A percentile compares a stretch with the other conserved stretches of the same genome.
Conservation (phyloP, 2,888 invertebrate genomes). For the Drepana falcataria region DNA sequence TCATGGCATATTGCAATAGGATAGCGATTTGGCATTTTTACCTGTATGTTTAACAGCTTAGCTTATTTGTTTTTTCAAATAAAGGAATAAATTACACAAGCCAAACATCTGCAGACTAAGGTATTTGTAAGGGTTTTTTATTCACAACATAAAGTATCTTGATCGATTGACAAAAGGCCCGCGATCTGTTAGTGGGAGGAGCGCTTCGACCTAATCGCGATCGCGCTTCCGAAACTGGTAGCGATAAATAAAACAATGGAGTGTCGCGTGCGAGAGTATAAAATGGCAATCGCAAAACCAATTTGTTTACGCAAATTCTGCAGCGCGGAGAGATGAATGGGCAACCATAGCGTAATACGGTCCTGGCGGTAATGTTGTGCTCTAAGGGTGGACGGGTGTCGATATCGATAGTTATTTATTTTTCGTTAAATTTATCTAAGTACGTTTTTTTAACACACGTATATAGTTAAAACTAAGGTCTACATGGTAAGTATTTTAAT, state of each 20-base stretch:
- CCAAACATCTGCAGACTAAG: too few species aligned
- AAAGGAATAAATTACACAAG: too few species aligned
- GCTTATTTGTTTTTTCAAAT: too few species aligned
- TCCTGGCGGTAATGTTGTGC: slow-evolving; percentile 53
- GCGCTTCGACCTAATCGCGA: slow-evolving; percentile 72
- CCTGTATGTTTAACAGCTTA: too few species aligned
- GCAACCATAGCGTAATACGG: slow-evolving; percentile 75
- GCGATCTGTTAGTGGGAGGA: slow-evolving; percentile 62
- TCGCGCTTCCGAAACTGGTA: slow-evolving; percentile 70
- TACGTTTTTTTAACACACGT: not conserved
- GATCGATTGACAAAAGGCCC: slow-evolving; percentile 64
- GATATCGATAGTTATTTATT: slow-evolving; percentile 21
- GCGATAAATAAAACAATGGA: slow-evolving; percentile 78
- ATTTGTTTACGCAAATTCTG: slow-evolving; percentile 80
- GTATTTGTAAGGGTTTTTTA: too few species aligned
- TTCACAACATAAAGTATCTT: slow-evolving; percentile 30
- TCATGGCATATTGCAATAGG: too few species aligned
- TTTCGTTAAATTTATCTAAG: not conserved
- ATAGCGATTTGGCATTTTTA: too few species aligned
- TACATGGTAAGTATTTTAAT: not conserved
- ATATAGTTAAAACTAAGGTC: too few species aligned
- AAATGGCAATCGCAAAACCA: slow-evolving; percentile 80
- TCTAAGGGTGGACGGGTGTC: slow-evolving; percentile 34
- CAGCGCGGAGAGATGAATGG: slow-evolving; percentile 76
- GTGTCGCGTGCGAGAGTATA: slow-evolving; percentile 74